Evolutionary conservation across 2,888 invertebrate genomes (phyloP).

Genomic region (Trachelus stipa): DNA sequence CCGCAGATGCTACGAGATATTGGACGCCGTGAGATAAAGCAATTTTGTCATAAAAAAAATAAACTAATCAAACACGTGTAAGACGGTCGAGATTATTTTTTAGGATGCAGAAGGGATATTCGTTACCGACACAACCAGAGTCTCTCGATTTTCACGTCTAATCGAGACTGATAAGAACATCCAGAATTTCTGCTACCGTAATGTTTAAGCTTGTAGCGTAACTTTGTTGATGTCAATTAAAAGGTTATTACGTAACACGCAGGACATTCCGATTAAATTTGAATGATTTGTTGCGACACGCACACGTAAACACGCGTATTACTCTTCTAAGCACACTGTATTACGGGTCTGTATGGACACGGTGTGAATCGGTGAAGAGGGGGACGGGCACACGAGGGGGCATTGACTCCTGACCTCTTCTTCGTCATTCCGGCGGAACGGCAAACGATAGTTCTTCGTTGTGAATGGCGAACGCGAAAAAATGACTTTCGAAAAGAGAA

Average conservation of each 20-base stretch:
- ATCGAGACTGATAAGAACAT: background rate
- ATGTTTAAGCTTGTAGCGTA: background rate
- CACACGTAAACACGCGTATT: background rate
- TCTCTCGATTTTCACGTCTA: background rate
- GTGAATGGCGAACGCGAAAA: background rate
- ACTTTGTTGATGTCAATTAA: background rate
- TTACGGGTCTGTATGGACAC: background rate
- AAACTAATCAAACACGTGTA: background rate
- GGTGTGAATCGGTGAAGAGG: background rate
- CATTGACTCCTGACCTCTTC: constrained; percentile 9
- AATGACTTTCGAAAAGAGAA: background rate
- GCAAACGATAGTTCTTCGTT: background rate
- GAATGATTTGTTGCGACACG: background rate
- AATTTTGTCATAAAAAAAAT: background rate
- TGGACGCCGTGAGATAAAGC: background rate
- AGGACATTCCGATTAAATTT: constrained; percentile 1
- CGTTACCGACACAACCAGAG: background rate
- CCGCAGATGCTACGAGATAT: background rate
- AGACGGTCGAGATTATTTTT: background rate
- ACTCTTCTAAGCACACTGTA: background rate
- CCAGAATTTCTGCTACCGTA: background rate
- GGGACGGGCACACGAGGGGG: background rate
- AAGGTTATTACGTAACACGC: background rate
- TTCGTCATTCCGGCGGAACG: constrained; percentile 3
- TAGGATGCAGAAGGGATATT: background rate